Base-by-base conservation (phyloP, 2,113 vertebrate genomes). In the Daboia siamensis region DNA sequence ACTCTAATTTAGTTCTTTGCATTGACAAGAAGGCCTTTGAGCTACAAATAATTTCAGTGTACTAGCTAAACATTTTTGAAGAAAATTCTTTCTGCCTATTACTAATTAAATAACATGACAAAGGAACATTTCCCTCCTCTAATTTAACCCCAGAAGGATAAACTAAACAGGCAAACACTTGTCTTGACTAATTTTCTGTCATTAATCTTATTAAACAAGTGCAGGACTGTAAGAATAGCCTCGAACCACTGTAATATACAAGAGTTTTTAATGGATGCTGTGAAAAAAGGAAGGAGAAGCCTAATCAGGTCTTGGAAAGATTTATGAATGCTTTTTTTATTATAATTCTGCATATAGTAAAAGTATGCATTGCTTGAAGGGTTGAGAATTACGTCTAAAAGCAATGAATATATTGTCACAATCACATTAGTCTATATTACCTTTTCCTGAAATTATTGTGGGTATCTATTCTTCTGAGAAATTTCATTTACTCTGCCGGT, bases 171-270 rank as follows among this genome's bases (percentile, higher is more conserved):
- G 96, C 94, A 94, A 96, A 96, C 0, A 84, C 95, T 96, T 97
- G 95, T 96, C 95, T 95, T 96, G 95, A 96, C 96, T 97, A 96
- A 96, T 97, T 97, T 97, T 97, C 96, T 98, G 96, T 97, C 97
- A 96, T 97, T 97, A 95, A 97, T 97, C 96, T 96, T 96, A 96
- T 96, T 97, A 95, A 94, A 95, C 96, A 95, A 96, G 96, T 96
- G 95, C 94, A 96, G 93, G 92, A 93, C 94, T 96, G 85, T 95
- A 93, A 97, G 95, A 94, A 94, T 95, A 96, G 95, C 96, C 95
- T 93, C 91, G 95, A 97, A 94, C 94, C 94, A 96, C 93, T 88
- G 24, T 61, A 96, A 93, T 69, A 39, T 46, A 94, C 90, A 0
- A 59, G 89, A 91, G 92, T 61, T 93, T 93, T 94, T 94, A 95